These are phyloP conservation scores for Alethe diademata DNA, from an alignment of 2,113 vertebrate genomes.

Conservation along the genomic window DNA sequence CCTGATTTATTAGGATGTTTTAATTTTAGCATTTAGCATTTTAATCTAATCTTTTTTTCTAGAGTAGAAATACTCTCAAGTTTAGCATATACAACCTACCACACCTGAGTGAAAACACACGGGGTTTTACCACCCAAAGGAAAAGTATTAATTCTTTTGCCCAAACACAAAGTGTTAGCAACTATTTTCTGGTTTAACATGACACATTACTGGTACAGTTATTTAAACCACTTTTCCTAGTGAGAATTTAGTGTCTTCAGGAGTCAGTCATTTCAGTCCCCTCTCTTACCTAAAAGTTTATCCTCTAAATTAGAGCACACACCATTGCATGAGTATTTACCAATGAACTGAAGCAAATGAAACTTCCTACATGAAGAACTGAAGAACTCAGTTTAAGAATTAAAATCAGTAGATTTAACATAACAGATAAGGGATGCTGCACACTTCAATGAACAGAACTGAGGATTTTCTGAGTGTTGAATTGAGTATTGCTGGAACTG, in stretches of 20 bases:
- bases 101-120: not conserved
- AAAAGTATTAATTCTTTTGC: not conserved
- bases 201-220: not conserved
- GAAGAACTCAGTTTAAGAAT: not conserved
- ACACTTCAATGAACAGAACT: not conserved
- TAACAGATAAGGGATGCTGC: not conserved
- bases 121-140: not conserved
- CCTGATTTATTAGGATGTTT: not conserved
- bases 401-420: not conserved
- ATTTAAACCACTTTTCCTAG: not conserved
- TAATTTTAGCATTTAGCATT: not conserved
- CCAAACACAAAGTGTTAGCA: not conserved
- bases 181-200: not conserved
- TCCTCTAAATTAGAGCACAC: not conserved
- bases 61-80: not conserved
- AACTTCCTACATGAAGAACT: not conserved
- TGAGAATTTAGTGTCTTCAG: not conserved
- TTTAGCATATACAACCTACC: not conserved
- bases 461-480: not conserved
- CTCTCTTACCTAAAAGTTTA: not conserved
- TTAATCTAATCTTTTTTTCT: not conserved
- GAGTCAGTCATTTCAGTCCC: not conserved
- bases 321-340: not conserved
- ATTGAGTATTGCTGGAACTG: not conserved
- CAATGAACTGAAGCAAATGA: not conserved